Conservation (phyloP, 2,797 vertebrate genomes). For the Hippocampus kuda region DNA sequence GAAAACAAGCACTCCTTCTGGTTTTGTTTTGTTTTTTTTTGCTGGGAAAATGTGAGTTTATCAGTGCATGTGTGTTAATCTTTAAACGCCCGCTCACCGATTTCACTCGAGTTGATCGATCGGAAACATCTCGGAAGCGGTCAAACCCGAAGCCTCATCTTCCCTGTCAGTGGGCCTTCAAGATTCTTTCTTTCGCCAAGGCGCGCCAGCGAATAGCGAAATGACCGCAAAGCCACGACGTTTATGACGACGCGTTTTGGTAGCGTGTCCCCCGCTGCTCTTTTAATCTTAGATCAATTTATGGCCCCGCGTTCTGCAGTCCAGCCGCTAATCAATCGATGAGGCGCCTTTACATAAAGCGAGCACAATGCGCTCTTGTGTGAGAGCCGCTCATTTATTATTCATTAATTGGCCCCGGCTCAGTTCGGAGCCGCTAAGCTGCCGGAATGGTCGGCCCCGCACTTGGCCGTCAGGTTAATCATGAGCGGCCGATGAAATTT, state of each 20-base stretch:
- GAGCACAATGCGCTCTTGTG: neutral
- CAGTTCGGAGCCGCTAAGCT: constrained; percentile 8
- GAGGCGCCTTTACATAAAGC: neutral
- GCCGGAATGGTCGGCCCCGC: constrained; percentile 18
- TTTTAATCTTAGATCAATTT: constrained; percentile 10
- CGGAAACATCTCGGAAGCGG: neutral
- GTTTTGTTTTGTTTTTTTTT: neutral
- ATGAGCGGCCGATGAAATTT: neutral
- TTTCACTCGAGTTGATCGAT: neutral
- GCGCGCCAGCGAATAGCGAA: too few species aligned
- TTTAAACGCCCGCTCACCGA: neutral
- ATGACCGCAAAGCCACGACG: too few species aligned
- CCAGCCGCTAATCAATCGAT: neutral
- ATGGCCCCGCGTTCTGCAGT: neutral
- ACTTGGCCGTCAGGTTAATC: constrained; percentile 12
- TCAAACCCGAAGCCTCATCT: neutral
- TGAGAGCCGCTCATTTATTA: neutral
- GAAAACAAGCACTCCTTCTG: neutral
- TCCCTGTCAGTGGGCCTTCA: neutral
- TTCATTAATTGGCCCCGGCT: neutral
- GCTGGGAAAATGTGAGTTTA: constrained; percentile 1
- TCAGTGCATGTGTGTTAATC: neutral
- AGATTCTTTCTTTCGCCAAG: too few species aligned
- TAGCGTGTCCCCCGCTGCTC: neutral
- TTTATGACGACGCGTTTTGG: too few species aligned